A percentile compares a stretch with the other conserved stretches of the same genome.
phyloP scores from a whole-genome alignment of 2,113 vertebrate species.

The Hydrochoerus hydrochaeris region DNA sequence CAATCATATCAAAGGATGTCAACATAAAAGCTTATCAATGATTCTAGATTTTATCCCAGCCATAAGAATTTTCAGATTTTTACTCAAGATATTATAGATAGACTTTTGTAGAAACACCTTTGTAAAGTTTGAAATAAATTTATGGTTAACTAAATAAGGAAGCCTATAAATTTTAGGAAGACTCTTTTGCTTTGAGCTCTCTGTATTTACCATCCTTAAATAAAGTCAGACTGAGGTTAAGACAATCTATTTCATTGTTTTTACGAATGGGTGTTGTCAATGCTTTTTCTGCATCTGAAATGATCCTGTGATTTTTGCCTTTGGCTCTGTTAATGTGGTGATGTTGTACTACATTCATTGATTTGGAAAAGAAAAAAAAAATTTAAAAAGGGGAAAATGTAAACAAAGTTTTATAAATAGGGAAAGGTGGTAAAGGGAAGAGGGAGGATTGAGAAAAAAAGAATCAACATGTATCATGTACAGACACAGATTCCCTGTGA shows the following conservation, averaged over 20 bases:
- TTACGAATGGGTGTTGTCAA: background rate
- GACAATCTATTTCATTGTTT: background rate
- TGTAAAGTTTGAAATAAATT: constrained; percentile 32
- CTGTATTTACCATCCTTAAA: background rate
- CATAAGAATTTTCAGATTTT: constrained; percentile 1
- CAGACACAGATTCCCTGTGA: background rate
- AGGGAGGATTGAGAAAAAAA: background rate
- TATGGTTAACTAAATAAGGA: constrained; percentile 44
- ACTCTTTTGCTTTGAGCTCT: background rate
- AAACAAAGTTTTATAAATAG: background rate
- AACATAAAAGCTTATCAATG: background rate
- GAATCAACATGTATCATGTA: background rate
- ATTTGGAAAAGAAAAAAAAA: background rate
- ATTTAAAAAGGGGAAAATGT: background rate
- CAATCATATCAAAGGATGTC: background rate
- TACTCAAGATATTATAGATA: background rate
- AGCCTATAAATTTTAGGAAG: background rate
- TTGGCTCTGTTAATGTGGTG: background rate
- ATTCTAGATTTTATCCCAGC: background rate
- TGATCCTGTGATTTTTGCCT: background rate
- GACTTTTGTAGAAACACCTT: background rate
- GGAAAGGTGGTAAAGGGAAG: background rate
- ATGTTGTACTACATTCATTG: background rate
- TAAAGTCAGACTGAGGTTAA: background rate
- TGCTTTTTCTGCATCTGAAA: background rate